Evolutionary conservation across 2,113 vertebrate species (phyloP).

Genomic region (Columba livia): DNA sequence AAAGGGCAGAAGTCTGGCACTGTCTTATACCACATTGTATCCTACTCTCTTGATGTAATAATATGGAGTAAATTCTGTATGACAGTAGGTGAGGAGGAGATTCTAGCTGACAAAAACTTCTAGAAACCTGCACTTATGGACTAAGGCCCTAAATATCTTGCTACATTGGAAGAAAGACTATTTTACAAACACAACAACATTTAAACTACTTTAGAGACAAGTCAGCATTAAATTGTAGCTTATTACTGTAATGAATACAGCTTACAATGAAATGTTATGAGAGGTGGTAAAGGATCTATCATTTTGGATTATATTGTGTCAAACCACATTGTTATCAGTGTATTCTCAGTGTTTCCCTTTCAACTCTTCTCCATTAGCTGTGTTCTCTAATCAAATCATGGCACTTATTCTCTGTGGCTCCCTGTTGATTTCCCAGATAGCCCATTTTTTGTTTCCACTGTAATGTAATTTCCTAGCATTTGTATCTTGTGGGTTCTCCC

Average conservation of each 20-base stretch:
- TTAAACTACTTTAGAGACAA: not conserved
- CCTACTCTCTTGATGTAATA: not conserved
- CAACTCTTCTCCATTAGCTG: not conserved
- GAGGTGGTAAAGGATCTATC: conserved; percentile 10
- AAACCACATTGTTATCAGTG: not conserved
- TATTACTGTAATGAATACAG: not conserved
- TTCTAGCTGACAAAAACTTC: not conserved
- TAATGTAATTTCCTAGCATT: not conserved
- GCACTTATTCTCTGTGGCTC: not conserved
- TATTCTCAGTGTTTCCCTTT: conserved; percentile 6
- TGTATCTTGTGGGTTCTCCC: not conserved
- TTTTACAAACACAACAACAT: not conserved
- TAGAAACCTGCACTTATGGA: not conserved
- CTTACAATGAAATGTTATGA: not conserved
- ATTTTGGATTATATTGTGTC: not conserved
- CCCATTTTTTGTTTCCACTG: not conserved
- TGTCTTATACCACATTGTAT: not conserved
- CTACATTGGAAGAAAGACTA: not conserved
- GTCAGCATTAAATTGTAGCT: not conserved
- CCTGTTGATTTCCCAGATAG: conserved; percentile 8
- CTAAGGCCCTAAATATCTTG: not conserved
- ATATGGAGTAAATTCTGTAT: not conserved
- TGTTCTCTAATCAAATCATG: conserved; percentile 4
- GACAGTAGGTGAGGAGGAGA: not conserved
- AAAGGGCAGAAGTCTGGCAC: not conserved